Conservation (phyloP, 2,113 vertebrate species). For the Centropus bengalensis region DNA sequence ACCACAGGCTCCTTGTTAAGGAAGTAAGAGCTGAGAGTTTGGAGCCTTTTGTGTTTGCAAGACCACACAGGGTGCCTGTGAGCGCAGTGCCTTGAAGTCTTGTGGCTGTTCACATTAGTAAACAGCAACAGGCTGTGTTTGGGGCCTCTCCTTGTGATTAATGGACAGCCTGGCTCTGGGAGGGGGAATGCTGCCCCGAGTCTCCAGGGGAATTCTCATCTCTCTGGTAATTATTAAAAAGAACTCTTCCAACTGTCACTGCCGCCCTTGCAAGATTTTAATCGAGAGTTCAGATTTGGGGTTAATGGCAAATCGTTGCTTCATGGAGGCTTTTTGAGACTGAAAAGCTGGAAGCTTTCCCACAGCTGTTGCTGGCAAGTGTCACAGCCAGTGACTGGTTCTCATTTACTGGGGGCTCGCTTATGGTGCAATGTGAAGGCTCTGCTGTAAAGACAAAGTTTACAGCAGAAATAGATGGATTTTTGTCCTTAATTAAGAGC, state of each 20-base stretch:
- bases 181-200: not conserved
- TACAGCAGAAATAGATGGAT: not conserved
- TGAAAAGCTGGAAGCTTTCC: slow-evolving; percentile 31
- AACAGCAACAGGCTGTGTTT: not conserved
- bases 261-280: slow-evolving; percentile 51
- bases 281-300: slow-evolving; percentile 54
- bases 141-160: slow-evolving; percentile 26
- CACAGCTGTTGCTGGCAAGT: slow-evolving; percentile 49
- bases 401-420: not conserved
- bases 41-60: not conserved
- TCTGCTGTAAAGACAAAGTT: not conserved
- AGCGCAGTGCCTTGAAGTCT: not conserved
- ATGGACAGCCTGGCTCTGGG: slow-evolving; percentile 36
- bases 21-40: not conserved
- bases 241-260: slow-evolving; percentile 56
- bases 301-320: slow-evolving; percentile 70
- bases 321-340: slow-evolving; percentile 3
- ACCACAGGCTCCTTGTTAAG: fast-evolving
- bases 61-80: not conserved
- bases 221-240: slow-evolving; percentile 59
- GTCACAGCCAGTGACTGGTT: not conserved
- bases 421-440: not conserved
- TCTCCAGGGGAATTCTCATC: slow-evolving; percentile 50
- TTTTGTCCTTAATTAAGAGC: not conserved
- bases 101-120: not conserved